phyloP scores from a whole-genome alignment of 2,113 vertebrate species.

The Odocoileus hemionus region DNA sequence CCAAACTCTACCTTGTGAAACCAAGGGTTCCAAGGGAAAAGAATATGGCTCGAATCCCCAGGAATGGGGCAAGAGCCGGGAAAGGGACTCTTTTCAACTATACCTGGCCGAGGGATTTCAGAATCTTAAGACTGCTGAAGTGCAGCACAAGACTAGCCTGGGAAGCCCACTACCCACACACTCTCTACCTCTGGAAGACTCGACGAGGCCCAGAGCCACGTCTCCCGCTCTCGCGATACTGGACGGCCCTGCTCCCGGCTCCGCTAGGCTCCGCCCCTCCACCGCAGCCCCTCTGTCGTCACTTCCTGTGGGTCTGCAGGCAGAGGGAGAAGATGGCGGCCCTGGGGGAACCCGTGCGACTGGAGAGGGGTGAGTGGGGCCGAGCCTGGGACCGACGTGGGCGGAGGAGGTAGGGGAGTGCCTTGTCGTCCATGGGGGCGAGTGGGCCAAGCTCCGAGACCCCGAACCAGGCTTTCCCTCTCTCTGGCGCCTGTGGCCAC shows the following conservation, averaged over 20 bases:
- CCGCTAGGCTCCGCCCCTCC: not conserved
- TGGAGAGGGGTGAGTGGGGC: constrained; percentile 90
- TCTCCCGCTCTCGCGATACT: constrained; percentile 31
- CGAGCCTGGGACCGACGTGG: not conserved
- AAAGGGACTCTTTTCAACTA: rapidly evolving
- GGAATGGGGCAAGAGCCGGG: rapidly evolving
- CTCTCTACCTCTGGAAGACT: rapidly evolving
- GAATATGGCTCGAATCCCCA: not conserved
- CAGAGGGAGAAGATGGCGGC: constrained; percentile 86
- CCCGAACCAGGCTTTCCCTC: not conserved
- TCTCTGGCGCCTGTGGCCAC: not conserved
- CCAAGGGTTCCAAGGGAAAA: not conserved
- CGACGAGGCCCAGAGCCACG: rapidly evolving
- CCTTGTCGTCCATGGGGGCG: rapidly evolving
- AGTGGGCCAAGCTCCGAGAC: rapidly evolving
- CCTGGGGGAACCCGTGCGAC: constrained; percentile 89
- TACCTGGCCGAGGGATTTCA: rapidly evolving
- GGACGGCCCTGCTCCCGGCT: too few species aligned
- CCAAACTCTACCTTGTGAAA: not conserved
- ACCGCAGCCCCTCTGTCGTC: constrained; percentile 43
- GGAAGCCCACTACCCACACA: rapidly evolving
- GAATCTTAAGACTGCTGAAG: rapidly evolving
- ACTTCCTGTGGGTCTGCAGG: constrained; percentile 70
- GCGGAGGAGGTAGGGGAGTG: not conserved
- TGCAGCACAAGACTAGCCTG: rapidly evolving